Percentiles rank a stretch among this genome's conserved stretches.
phyloP scores from a whole-genome alignment of 2,113 vertebrate genomes.

The Forbesichthys papilliferus region DNA sequence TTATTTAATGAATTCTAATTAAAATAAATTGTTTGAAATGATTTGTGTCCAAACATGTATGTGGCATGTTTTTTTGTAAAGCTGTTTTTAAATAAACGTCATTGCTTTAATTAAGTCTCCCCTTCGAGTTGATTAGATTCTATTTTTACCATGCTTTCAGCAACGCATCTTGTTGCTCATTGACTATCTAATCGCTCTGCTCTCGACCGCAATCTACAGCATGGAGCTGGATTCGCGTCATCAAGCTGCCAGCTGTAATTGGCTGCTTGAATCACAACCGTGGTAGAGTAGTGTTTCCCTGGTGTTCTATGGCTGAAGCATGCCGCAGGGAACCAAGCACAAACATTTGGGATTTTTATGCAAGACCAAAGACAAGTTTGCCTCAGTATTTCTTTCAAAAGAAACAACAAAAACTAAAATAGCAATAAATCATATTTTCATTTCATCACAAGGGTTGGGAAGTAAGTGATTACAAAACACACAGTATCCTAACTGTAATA shows the following conservation, averaged over 20 bases:
- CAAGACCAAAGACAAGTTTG: too few relatives aligned
- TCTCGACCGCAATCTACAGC: neutral
- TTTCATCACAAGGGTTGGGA: too few relatives aligned
- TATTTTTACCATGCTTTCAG: neutral
- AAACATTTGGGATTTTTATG: too few relatives aligned
- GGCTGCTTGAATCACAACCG: neutral
- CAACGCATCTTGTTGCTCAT: neutral
- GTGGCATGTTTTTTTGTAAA: neutral
- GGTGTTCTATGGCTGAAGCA: neutral
- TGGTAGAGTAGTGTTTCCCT: neutral
- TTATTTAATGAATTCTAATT: neutral
- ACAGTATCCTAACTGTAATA: too few relatives aligned
- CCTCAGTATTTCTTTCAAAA: too few relatives aligned
- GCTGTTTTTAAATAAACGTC: neutral
- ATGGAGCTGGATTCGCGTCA: neutral
- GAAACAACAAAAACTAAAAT: too few relatives aligned
- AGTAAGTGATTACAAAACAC: too few relatives aligned
- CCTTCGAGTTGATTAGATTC: constrained; percentile 2
- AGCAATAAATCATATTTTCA: too few relatives aligned
- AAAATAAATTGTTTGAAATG: neutral
- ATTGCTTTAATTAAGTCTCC: constrained; percentile 1
- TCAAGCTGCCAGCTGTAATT: neutral
- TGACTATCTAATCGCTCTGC: constrained; percentile 7
- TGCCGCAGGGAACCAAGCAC: neutral
- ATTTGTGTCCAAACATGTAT: constrained; percentile 7